Percentiles rank a stretch among this genome's conserved stretches.
Evolutionary conservation across 2,113 vertebrate species (phyloP).

Genomic region (Lates calcarifer): DNA sequence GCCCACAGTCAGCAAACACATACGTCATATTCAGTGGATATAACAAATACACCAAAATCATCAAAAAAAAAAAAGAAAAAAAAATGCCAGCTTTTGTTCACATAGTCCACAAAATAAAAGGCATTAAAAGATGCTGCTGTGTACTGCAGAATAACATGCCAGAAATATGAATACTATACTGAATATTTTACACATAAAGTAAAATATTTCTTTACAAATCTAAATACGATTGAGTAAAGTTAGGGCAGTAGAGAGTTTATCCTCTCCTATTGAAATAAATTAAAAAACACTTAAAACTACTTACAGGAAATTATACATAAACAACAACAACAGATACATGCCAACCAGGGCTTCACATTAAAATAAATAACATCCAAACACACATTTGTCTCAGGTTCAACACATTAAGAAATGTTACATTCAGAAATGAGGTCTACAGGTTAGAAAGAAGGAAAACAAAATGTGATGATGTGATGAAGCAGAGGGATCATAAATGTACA

Average conservation of each 20-base stretch:
- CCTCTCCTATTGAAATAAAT: slow-evolving; percentile 72
- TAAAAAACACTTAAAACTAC: slow-evolving; percentile 58
- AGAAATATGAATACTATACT: slow-evolving; percentile 40
- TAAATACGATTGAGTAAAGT: slow-evolving; percentile 60
- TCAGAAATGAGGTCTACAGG: slow-evolving; percentile 76
- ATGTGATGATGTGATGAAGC: background rate
- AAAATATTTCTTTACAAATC: slow-evolving; percentile 60
- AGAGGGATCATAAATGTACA: slow-evolving; percentile 12
- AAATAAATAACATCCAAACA: slow-evolving; percentile 81
- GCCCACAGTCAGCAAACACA: slow-evolving; percentile 33
- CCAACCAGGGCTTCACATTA: slow-evolving; percentile 83
- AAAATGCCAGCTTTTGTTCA: slow-evolving; percentile 35
- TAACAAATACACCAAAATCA: slow-evolving; percentile 45
- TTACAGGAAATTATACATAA: slow-evolving; percentile 55
- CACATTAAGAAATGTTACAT: slow-evolving; percentile 70
- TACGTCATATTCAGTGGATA: slow-evolving; percentile 52
- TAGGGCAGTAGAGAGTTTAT: slow-evolving; percentile 22
- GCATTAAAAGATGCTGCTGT: slow-evolving; percentile 34
- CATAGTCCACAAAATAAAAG: slow-evolving; percentile 35
- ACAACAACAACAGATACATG: slow-evolving; percentile 51
- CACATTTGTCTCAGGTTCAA: slow-evolving; percentile 64
- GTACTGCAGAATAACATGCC: slow-evolving; percentile 57
- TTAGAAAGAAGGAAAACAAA: slow-evolving; percentile 47
- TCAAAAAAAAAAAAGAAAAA: background rate
- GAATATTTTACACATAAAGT: slow-evolving; percentile 60